Evolutionary conservation across 1,140 invertebrate species (phyloP), one percentile per base, ranked within the genome.

Genomic region (Aphis craccivora): DNA sequence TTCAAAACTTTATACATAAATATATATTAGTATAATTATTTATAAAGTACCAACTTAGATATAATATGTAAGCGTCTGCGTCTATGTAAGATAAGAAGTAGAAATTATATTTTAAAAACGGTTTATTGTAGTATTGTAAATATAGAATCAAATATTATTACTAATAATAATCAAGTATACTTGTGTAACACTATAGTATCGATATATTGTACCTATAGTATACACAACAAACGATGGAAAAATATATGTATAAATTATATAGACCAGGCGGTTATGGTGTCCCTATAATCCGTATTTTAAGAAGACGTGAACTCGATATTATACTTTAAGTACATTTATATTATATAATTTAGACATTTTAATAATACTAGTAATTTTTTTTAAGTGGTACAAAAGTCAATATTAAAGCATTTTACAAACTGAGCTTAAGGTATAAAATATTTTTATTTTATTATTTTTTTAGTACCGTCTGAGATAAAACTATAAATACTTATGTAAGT

Each of bases 1-100:
- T n/a, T 76, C 60, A 76, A n/a, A 76, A 76, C n/a, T 76, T n/a
- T n/a, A n/a, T 76, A 76, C 14, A 76, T 76, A 76, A 76, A n/a
- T 51, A 14, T n/a, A 76, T n/a, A 18, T 67, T 14, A n/a, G 11
- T 76, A 76, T n/a, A n/a, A 67, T n/a, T 67, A n/a, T 76, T 76
- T 18, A 76, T 76, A 18, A 76, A 76, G n/a, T 35, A n/a, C 20
- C n/a, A n/a, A 76, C 60, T 23, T 23, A n/a, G 5, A n/a, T 76
- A 76, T 76, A 76, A 76, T 18, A 76, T n/a, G 60, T 35, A 18
- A 76, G n/a, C 60, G n/a, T 76, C 30, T 76, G 60, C 14, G n/a
- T 76, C 14, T 76, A n/a, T 35, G 18, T 18, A 76, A 14, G 14
- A 76, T 76, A 76, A n/a, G 30, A 76, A 76, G 0, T 18, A n/a